Conservation (phyloP, 2,888 invertebrate species). For the Chesias legatella region DNA sequence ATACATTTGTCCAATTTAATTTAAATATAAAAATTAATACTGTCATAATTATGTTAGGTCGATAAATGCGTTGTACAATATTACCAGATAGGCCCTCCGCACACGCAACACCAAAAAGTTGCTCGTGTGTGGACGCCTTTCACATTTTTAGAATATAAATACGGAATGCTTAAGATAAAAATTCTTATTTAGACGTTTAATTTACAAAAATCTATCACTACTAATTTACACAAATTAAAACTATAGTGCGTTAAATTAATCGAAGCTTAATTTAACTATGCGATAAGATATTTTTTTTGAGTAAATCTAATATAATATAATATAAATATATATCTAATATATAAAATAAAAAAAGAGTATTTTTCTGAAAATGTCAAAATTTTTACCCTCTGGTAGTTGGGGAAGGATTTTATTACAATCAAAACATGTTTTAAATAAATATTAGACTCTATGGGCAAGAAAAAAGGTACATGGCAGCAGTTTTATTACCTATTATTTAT, state of each 20-base stretch:
- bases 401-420: not conserved
- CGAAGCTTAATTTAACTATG: not conserved
- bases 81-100: slow-evolving; percentile 27
- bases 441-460: slow-evolving; percentile 30
- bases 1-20: slow-evolving; percentile 21
- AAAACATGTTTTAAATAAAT: not conserved
- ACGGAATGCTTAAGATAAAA: slow-evolving; percentile 46
- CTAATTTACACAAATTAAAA: slow-evolving; percentile 22
- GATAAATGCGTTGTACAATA: slow-evolving; percentile 55
- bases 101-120: not conserved
- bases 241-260: slow-evolving; percentile 5
- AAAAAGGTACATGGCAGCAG: slow-evolving; percentile 31
- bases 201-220: slow-evolving; percentile 20
- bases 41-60: slow-evolving; percentile 55
- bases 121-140: slow-evolving; percentile 1
- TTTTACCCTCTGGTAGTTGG: no score
- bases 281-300: no score
- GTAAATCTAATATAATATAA: no score
- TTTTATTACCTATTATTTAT: slow-evolving; percentile 10
- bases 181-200: slow-evolving; percentile 22
- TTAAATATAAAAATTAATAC: slow-evolving; percentile 53
- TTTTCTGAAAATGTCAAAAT: no score
- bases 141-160: slow-evolving; percentile 37
- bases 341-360: no score
- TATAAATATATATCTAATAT: no score